Percentiles rank a stretch among this genome's conserved stretches.
phyloP scores from a whole-genome alignment of 1,140 invertebrate genomes.

The Xylocopa sonorina region DNA sequence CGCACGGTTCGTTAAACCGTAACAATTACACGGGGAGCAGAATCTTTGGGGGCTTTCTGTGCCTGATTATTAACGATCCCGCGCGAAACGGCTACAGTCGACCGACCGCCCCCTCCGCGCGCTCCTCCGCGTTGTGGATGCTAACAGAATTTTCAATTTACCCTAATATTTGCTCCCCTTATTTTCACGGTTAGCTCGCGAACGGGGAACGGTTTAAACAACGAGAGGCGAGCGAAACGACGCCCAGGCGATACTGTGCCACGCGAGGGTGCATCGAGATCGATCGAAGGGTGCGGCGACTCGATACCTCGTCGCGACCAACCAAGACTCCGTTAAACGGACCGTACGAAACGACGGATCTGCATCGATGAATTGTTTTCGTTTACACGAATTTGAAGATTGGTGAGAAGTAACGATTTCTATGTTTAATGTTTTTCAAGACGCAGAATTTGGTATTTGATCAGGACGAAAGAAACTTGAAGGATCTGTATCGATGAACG shows the following conservation, averaged over 20 bases:
- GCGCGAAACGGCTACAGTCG: background rate
- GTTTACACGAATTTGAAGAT: background rate
- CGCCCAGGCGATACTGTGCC: background rate
- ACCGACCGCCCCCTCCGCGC: background rate
- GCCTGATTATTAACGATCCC: constrained; percentile 34
- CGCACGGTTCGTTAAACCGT: constrained; percentile 35
- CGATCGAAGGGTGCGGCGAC: constrained; percentile 10
- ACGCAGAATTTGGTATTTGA: too few relatives aligned
- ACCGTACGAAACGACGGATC: background rate
- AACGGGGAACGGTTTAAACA: background rate
- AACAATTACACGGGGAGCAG: constrained; percentile 33
- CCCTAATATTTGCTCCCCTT: constrained; percentile 27
- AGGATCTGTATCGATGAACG: too few relatives aligned
- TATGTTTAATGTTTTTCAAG: too few relatives aligned
- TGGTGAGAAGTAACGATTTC: background rate
- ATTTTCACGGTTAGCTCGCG: background rate
- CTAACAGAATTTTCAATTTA: constrained; percentile 39
- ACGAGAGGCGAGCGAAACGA: too few relatives aligned
- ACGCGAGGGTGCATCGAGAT: background rate
- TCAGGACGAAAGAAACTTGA: too few relatives aligned
- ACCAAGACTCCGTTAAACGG: background rate
- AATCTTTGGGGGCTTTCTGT: constrained; percentile 33
- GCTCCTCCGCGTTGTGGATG: background rate
- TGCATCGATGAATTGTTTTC: background rate
- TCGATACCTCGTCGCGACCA: background rate